These are phyloP conservation scores for Tympanoctomys barrerae DNA, from an alignment of 2,797 vertebrate species.

Conservation along the genomic window DNA sequence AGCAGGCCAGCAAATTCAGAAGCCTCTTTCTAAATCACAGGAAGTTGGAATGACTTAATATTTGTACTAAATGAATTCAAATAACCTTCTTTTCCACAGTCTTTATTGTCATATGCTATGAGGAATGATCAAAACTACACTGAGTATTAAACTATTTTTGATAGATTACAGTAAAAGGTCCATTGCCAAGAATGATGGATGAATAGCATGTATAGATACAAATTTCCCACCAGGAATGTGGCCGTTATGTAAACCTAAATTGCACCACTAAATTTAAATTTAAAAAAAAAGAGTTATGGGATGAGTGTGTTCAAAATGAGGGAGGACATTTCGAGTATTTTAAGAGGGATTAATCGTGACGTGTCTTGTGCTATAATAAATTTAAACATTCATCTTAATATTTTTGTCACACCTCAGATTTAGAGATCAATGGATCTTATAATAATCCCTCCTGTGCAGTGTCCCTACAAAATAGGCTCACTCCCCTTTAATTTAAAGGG, in stretches of 20 bases:
- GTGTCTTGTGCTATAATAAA: background rate
- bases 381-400: background rate
- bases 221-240: background rate
- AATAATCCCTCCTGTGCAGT: background rate
- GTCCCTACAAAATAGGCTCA: background rate
- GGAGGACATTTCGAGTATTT: background rate
- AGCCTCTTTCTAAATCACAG: slow-evolving; percentile 46
- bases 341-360: background rate
- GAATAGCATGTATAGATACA: background rate
- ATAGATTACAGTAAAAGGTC: background rate
- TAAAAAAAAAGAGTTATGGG: background rate
- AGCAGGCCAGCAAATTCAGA: background rate
- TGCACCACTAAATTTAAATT: background rate
- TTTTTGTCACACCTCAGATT: background rate
- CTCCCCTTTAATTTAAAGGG: slow-evolving; percentile 18
- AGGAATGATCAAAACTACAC: background rate
- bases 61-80: slow-evolving; percentile 41
- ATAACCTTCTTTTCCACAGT: background rate
- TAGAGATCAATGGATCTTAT: background rate
- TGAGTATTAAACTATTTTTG: background rate
- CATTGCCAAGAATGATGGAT: background rate
- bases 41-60: slow-evolving; percentile 60
- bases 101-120: background rate
- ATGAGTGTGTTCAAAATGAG: background rate
- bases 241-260: background rate